A percentile compares a stretch with the other conserved stretches of the same genome.
Evolutionary conservation across 2,888 invertebrate genomes (phyloP).

Genomic region (Oithona nana): DNA sequence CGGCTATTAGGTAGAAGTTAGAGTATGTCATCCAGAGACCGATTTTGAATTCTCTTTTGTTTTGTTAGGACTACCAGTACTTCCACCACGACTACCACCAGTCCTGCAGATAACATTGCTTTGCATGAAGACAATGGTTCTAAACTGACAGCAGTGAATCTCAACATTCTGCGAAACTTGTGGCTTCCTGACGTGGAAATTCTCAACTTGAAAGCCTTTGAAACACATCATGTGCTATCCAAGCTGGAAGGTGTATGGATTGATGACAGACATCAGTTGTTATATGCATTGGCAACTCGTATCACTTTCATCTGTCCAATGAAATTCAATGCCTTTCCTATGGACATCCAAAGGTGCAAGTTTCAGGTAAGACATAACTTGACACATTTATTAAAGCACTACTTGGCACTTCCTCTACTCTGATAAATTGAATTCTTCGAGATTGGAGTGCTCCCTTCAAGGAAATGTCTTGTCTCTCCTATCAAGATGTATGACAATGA

Average conservation of each 20-base stretch:
- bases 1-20: too few species aligned
- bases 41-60: too few species aligned
- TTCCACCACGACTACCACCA: too few species aligned
- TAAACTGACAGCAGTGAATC: conserved; percentile 11
- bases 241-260: conserved; percentile 18
- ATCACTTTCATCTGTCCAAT: conserved; percentile 17
- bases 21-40: too few species aligned
- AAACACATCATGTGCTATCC: conserved; percentile 14
- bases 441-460: too few species aligned
- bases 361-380: conserved; percentile 10
- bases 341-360: conserved; percentile 16
- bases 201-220: conserved; percentile 13
- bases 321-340: conserved; percentile 17
- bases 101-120: too few species aligned
- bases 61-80: too few species aligned
- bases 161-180: conserved; percentile 6
- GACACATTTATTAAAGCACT: too few species aligned
- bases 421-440: too few species aligned
- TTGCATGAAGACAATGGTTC: not conserved
- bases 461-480: too few species aligned
- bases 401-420: too few species aligned
- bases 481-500: too few species aligned
- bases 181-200: conserved; percentile 17
- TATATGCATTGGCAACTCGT: conserved; percentile 14
- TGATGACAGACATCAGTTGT: not conserved